Percentiles rank a stretch among this genome's conserved stretches.
These are phyloP conservation scores for Lamellibrachia columna DNA, from an alignment of 2,888 invertebrate species.

Conservation along the genomic window DNA sequence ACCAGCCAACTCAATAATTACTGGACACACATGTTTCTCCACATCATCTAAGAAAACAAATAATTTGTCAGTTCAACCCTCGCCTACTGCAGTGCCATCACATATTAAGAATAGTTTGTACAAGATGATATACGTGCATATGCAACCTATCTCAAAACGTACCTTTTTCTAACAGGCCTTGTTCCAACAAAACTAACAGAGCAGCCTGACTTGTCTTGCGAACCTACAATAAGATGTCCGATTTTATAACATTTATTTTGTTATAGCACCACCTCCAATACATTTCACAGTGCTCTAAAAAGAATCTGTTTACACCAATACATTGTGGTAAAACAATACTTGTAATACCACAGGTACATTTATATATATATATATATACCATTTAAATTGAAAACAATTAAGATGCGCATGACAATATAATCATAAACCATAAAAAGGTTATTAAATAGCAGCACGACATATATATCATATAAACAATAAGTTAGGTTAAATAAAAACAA, in stretches of 20 bases:
- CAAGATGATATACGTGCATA: background rate
- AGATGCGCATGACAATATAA: too few species aligned
- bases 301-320: too few species aligned
- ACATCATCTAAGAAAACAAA: constrained; percentile 69
- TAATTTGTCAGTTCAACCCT: constrained; percentile 8
- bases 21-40: constrained; percentile 75
- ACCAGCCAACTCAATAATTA: constrained; percentile 72
- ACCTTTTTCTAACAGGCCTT: constrained; percentile 66
- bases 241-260: background rate
- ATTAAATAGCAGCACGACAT: too few species aligned
- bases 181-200: constrained; percentile 74
- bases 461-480: too few species aligned
- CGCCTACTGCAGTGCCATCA: background rate
- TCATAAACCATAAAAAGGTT: too few species aligned
- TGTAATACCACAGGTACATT: background rate
- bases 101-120: background rate
- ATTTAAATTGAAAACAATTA: too few species aligned
- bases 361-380: too few species aligned
- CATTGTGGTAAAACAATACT: background rate
- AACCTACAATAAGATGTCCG: constrained; percentile 67
- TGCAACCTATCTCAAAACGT: background rate
- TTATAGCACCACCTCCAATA: too few species aligned
- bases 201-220: constrained; percentile 75
- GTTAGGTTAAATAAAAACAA: too few species aligned
- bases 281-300: too few species aligned